Base-by-base conservation (phyloP, 2,113 vertebrate species). In the Columbina picui region DNA sequence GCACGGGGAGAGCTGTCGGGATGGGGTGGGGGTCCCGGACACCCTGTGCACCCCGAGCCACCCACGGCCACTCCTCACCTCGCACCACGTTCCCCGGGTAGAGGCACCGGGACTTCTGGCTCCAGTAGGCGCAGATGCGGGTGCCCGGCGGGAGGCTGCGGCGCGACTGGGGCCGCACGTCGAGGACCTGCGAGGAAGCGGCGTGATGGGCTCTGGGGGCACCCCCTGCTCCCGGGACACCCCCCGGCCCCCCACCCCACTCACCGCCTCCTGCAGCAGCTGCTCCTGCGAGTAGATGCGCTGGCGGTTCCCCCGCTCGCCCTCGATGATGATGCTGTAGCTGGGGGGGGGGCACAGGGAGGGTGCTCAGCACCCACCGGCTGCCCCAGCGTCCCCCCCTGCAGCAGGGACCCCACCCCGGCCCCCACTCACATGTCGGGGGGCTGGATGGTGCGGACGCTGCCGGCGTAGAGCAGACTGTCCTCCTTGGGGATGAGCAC, bases 61-160 rank as follows among this genome's bases (percentile, higher is more conserved):
- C 83, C 56, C 15, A 26, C 18, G 4, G 10, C 21, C 27, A 21
- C 30, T 27, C 57, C 98, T 97, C 78, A 99, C 99, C 99, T 98
- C 98, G 98, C 94, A 98, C 98, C 63, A 99, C 99, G 1, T 98
- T 99, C 84, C 99, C 99, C 0, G 99, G 99, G 60, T 99, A 99
- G 15, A 99, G 98, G 95, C 99, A 99, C 27, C 99, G 99, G 1
- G 99, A 99, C 53, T 99, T 99, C 93, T 99, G 99, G 90, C 99
- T 99, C 99, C 99, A 99, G 93, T 99, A 99, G 84, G 99, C 99
- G 2, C 99, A 99, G 90, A 99, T 99, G 55, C 99, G 97, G 3
- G 99, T 99, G 64, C 98, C 99, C 0, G 99, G 98, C 0, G 96
- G 97, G 16, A 99, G 98, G 96, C 98, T 89, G 21, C 97, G 94